Conservation (phyloP, 2,113 vertebrate genomes). For the Pungitius pungitius region DNA sequence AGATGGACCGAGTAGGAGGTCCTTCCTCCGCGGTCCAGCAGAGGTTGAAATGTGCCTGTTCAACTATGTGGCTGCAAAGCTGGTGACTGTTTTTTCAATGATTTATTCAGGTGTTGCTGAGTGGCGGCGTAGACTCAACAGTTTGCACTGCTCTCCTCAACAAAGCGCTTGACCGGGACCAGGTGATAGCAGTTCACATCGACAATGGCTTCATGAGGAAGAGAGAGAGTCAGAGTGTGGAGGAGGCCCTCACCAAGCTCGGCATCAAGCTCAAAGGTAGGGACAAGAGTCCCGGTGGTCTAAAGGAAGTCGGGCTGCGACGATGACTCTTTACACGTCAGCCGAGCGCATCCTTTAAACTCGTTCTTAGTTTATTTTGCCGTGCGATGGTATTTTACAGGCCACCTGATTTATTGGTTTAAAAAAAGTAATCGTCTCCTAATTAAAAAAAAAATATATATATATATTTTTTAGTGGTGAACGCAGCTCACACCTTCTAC, state of each 20-base stretch:
- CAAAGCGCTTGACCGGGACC: conserved; percentile 91
- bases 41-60: not conserved
- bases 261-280: conserved; percentile 97
- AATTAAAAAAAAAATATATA: too few species aligned
- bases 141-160: conserved; percentile 98
- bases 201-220: conserved; percentile 99
- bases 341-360: not conserved
- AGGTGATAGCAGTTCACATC: conserved; percentile 97
- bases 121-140: conserved; percentile 96
- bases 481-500: conserved; percentile 98
- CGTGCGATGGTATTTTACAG: not conserved
- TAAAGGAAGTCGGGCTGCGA: not conserved
- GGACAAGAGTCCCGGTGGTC: not conserved
- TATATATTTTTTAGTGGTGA: too few species aligned
- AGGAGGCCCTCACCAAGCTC: conserved; percentile 95
- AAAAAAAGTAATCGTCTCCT: too few species aligned
- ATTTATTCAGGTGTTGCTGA: conserved; percentile 88
- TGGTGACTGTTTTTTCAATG: not conserved
- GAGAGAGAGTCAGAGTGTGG: conserved; percentile 94
- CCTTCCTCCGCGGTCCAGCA: not conserved
- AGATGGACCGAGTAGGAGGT: not conserved
- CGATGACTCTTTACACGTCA: not conserved
- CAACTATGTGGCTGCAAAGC: not conserved
- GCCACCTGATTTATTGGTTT: not conserved
- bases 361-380: not conserved